These are phyloP conservation scores for Syritta pipiens DNA, from an alignment of 2,888 invertebrate species.

Conservation along the genomic window DNA sequence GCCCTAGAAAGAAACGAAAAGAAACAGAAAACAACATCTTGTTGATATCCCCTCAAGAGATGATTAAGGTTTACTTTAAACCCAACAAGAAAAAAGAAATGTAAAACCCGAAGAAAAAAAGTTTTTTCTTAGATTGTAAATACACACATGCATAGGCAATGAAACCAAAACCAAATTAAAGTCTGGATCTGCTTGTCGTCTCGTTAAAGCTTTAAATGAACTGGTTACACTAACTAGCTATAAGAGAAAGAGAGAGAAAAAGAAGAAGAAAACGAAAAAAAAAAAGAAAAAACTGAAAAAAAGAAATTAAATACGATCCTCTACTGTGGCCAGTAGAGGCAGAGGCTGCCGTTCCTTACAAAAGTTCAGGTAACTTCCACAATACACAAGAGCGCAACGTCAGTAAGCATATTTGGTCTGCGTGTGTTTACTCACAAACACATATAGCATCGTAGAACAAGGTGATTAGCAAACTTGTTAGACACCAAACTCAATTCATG, in stretches of 20 bases:
- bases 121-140: conserved; percentile 34
- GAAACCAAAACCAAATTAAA: conserved; percentile 37
- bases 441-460: conserved; percentile 50
- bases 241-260: conserved; percentile 4
- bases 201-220: conserved; percentile 61
- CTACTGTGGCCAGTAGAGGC: conserved; percentile 18
- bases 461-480: conserved; percentile 69
- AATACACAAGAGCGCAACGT: not conserved
- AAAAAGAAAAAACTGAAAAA: conserved; percentile 1
- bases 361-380: conserved; percentile 30
- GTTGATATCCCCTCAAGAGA: conserved; percentile 22
- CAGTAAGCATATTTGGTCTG: conserved; percentile 19
- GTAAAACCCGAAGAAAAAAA: conserved; percentile 38
- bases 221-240: conserved; percentile 65
- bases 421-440: conserved; percentile 40
- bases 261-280: not conserved
- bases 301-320: conserved; percentile 44
- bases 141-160: conserved; percentile 4
- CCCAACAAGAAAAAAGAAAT: conserved; percentile 48
- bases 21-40: conserved; percentile 34
- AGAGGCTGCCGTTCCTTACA: conserved; percentile 38
- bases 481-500: conserved; percentile 63
- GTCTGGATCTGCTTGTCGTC: conserved; percentile 48
- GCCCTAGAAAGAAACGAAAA: conserved; percentile 21
- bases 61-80: conserved; percentile 53